phyloP scores from a whole-genome alignment of 2,797 vertebrate genomes.

The Sebastes trivittatus region DNA sequence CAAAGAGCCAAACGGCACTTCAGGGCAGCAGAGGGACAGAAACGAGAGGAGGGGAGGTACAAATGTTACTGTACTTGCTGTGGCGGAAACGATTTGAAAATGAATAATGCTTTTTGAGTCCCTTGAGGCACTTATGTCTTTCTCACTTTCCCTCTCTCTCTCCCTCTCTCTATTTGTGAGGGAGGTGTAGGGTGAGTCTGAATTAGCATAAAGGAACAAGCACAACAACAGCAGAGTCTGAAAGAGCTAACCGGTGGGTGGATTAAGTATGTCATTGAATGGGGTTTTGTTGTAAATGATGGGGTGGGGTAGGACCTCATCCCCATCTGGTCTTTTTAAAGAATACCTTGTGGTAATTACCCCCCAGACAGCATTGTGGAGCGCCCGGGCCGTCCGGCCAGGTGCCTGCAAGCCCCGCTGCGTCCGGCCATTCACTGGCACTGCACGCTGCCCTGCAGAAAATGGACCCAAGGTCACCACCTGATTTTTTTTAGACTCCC shows the following conservation, averaged over 20 bases:
- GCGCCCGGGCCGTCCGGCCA: constrained; percentile 90
- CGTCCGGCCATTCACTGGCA: constrained; percentile 89
- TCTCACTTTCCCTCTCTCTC: constrained; percentile 67
- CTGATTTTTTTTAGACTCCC: constrained; percentile 82
- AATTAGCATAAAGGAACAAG: constrained; percentile 99
- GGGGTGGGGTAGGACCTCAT: constrained; percentile 81
- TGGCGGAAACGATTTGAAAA: constrained; percentile 94
- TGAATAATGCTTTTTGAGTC: constrained; percentile 92
- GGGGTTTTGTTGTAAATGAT: constrained; percentile 99
- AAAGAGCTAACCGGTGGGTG: constrained; percentile 98
- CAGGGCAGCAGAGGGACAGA: constrained; percentile 49
- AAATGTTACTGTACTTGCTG: constrained; percentile 94
- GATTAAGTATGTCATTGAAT: constrained; percentile 99
- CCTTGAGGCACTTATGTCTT: constrained; percentile 85
- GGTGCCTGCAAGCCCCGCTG: constrained; percentile 96
- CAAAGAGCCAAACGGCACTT: constrained; percentile 63
- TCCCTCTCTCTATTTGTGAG: constrained; percentile 44
- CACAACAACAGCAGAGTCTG: constrained; percentile 88
- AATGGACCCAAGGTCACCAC: constrained; percentile 90
- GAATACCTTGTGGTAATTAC: constrained; percentile 99
- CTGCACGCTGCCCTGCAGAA: constrained; percentile 83
- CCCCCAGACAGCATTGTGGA: constrained; percentile 97
- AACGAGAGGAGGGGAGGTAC: constrained; percentile 42
- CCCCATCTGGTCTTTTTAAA: constrained; percentile 99
- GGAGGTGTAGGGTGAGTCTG: constrained; percentile 71